Evolutionary conservation across 1,140 invertebrate species (phyloP), one percentile per base, ranked within the genome.

Genomic region (Penaeus chinensis): DNA sequence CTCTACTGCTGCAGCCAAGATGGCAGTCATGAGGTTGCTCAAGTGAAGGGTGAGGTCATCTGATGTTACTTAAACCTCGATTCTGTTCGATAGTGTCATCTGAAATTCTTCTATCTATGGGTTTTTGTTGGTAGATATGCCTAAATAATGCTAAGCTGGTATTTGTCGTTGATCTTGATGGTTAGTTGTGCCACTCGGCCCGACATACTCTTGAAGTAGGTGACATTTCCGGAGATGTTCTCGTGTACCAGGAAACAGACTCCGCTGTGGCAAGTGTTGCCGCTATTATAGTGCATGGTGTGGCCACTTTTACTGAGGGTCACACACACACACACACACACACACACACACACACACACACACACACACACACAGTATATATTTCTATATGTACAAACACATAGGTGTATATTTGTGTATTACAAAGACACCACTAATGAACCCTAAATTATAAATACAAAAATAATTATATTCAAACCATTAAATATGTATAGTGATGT

Each of bases 401-500:
- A 42, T 42, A 42, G 4, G 0, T 8, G 37, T 5, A 42, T 42
- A 42, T 42, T 7, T 42, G 37, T 7, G 7, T 42, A 42, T 42
- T 7, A 42, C 4, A 42, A 42, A 42, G 37, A 42, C 37, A 8
- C 4, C 4, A 4, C 7, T 0, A 42, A 0, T 42, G 37, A 42
- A 42, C 37, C 7, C 37, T 42, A 7, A 42, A 42, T 7, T 42
- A 42, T 42, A 20, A 11, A 18, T n/a, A 8, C 20, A 42, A 7
- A 42, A 42, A 84, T 0, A 37, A 27, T 5, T 8, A 60, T 8
- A 20, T 63, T 47, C 20, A 61, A 47, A 27, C 32, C 24, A 85
- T 24, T 69, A 62, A 66, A n/a, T 66, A 7, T 2, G 42, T 11
- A 60, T 54, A 47, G 24, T 88, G 19, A 63, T 90, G 93, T 93